Conservation (phyloP, 2,797 vertebrate genomes). For the Karalla daura region DNA sequence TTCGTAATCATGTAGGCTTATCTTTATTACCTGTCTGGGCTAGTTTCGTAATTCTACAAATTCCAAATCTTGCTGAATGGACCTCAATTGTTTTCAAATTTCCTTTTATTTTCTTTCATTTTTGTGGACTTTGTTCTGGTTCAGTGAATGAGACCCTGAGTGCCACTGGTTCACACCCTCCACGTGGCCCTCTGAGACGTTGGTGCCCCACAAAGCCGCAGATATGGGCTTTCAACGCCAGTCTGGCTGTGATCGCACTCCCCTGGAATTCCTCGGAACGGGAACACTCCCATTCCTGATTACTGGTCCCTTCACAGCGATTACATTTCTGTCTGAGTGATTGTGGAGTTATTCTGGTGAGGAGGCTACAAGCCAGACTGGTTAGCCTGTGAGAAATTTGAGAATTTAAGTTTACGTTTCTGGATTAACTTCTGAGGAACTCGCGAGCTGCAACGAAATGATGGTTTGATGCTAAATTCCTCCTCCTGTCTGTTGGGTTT, state of each 20-base stretch:
- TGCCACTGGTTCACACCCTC: background rate
- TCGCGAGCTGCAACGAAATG: background rate
- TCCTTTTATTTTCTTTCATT: too few relatives aligned
- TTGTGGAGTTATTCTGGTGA: slow-evolving; percentile 40
- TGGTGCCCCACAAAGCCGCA: slow-evolving; percentile 60
- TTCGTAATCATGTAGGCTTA: too few relatives aligned
- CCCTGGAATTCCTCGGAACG: slow-evolving; percentile 63
- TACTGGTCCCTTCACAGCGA: slow-evolving; percentile 41
- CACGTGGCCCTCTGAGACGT: slow-evolving; percentile 32
- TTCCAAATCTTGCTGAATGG: too few relatives aligned
- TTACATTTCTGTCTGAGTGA: slow-evolving; percentile 53
- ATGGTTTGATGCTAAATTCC: background rate
- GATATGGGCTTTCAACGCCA: slow-evolving; percentile 68
- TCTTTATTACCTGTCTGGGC: too few relatives aligned
- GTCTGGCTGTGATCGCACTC: slow-evolving; percentile 65
- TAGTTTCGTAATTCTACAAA: too few relatives aligned
- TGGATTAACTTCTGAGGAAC: slow-evolving; percentile 4
- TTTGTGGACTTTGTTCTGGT: too few relatives aligned
- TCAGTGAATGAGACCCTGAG: background rate
- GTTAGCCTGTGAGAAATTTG: slow-evolving; percentile 1
- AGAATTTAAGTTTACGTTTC: slow-evolving; percentile 7
- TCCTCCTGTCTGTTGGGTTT: background rate
- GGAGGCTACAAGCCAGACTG: slow-evolving; percentile 3
- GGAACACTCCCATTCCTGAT: slow-evolving; percentile 56
- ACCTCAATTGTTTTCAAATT: too few relatives aligned